Base-by-base conservation (phyloP, 2,113 vertebrate genomes). In the Trematomus loennbergii region DNA sequence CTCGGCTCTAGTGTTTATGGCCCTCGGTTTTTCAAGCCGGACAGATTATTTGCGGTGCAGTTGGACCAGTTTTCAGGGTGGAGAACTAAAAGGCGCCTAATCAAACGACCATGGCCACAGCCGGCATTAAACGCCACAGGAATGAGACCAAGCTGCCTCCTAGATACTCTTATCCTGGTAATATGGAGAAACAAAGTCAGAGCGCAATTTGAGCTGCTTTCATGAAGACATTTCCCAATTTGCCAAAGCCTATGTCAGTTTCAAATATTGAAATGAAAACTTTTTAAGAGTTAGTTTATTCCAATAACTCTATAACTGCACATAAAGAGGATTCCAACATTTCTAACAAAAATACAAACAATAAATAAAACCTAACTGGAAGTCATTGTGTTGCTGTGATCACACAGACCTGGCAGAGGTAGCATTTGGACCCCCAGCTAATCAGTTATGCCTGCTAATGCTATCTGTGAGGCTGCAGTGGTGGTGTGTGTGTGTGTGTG, bases 401-500 rank as follows among this genome's bases (percentile, higher is more conserved):
- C 72, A 13, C 36, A 54, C 15, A n/a, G 33, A 46, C 15, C 43
- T 45, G 49, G 29, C 60, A 45, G 36, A 15, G 17, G 72, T 36
- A 48, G 65, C 45, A 29, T 18, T 53, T 61, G 70, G 46, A n/a
- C 69, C 72, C 62, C 59, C 36, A 52, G 66, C 57, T 76, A 46
- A 88, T 69, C 62, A 72, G 63, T 75, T 63, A 57, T 62, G 53
- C 45, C 36, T 29, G 54, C 71, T 77, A 67, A 86, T 75, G 55
- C 64, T 67, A 10, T 49, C 49, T 45, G 20, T 17, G 53, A 55
- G 25, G 18, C 65, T n/a, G 45, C 49, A 46, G 64, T 57, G 4
- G 69, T 58, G 61, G 36, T 13, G 43, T 12, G 36, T 36, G 4
- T 36, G 36, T 36, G 36, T 36, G 36, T 36, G 36, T 36, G n/a